Evolutionary conservation across 2,888 invertebrate species (phyloP).

Genomic region (Caenorhabditis becei): DNA sequence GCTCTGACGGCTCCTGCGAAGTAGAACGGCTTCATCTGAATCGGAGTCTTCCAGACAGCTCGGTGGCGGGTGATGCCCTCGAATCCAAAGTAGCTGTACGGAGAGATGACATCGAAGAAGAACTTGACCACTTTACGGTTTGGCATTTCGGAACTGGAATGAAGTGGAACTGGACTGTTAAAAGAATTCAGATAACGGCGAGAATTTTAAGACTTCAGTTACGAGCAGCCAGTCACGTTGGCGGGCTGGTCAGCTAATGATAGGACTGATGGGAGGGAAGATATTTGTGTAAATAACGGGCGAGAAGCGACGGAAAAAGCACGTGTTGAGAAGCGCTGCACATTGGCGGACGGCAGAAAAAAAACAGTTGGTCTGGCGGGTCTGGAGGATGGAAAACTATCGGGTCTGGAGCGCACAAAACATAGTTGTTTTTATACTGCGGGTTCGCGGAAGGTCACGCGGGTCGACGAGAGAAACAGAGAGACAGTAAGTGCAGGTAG

Average conservation of each 20-base stretch:
- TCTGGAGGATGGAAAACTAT: not conserved
- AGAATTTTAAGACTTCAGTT: too few relatives aligned
- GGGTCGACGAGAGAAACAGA: not conserved
- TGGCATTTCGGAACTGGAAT: conserved; percentile 36
- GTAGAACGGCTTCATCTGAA: conserved; percentile 54
- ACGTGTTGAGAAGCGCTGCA: not conserved
- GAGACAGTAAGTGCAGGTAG: not conserved
- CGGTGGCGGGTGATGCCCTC: conserved; percentile 57
- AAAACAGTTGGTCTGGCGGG: conserved; percentile 4
- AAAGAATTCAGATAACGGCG: too few relatives aligned
- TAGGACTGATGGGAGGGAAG: not conserved
- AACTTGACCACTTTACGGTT: conserved; percentile 49
- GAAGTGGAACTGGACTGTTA: too few relatives aligned
- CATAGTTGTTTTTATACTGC: not conserved
- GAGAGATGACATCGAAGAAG: conserved; percentile 59
- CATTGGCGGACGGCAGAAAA: not conserved
- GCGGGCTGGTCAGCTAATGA: conserved; percentile 1
- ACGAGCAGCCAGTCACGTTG: not conserved
- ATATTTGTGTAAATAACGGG: conserved; percentile 4
- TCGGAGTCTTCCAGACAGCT: conserved; percentile 48
- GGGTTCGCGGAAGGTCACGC: not conserved
- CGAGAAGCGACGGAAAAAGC: not conserved
- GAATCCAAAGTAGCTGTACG: conserved; percentile 62
- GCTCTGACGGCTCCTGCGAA: conserved; percentile 37
- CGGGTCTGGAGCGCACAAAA: not conserved